These are phyloP conservation scores for Eulemur macaco DNA, from an alignment of 2,113 vertebrate species.

Conservation along the genomic window DNA sequence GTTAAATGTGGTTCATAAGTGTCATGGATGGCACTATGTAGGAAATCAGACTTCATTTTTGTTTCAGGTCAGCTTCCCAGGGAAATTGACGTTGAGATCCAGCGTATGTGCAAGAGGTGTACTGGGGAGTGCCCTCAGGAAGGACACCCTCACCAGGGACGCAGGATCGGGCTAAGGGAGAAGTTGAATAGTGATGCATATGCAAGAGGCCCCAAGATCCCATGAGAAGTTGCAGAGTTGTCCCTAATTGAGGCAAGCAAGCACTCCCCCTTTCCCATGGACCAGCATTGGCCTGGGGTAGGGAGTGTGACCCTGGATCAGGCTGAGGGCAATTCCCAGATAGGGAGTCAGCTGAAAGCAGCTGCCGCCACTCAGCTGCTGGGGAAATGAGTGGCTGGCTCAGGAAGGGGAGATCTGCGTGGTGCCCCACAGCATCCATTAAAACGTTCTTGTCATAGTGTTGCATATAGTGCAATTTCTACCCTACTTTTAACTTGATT, in stretches of 20 bases:
- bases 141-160: background rate
- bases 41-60: background rate
- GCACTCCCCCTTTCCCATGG: rapidly evolving
- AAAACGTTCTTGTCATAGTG: background rate
- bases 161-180: background rate
- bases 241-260: background rate
- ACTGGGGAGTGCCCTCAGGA: background rate
- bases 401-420: background rate
- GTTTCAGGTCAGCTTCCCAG: background rate
- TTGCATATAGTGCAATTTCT: background rate
- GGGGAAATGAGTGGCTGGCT: background rate
- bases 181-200: background rate
- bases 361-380: background rate
- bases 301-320: background rate
- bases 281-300: no score
- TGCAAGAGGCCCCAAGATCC: background rate
- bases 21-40: background rate
- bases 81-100: background rate
- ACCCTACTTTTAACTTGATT: background rate
- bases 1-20: background rate
- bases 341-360: background rate
- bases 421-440: background rate
- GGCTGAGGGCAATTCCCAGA: background rate
- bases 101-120: background rate
- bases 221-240: background rate